These are phyloP conservation scores for Atrichornis clamosus DNA, from an alignment of 2,113 vertebrate species.

Conservation along the genomic window DNA sequence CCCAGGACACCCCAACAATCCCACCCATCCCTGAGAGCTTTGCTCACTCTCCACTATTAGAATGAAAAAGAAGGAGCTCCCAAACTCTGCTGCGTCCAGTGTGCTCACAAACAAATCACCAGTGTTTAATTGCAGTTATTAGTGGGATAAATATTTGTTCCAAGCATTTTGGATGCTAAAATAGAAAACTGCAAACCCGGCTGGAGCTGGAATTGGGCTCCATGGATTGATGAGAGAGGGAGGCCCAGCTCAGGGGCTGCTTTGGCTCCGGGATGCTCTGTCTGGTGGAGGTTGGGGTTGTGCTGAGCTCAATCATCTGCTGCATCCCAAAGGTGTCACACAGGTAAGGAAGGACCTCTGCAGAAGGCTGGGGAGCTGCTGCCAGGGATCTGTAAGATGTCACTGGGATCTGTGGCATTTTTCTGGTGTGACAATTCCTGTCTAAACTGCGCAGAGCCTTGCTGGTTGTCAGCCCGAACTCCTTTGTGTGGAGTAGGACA, in stretches of 20 bases:
- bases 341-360: no score
- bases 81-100: background rate
- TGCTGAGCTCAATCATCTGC: background rate
- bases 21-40: background rate
- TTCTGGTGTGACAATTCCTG: no score
- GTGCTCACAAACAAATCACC: background rate
- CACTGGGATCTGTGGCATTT: background rate
- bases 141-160: background rate
- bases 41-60: background rate
- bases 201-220: background rate
- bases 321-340: background rate
- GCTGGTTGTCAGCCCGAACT: background rate
- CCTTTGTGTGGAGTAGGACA: no score
- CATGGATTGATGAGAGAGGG: background rate
- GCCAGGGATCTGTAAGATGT: background rate
- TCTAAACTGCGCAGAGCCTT: background rate
- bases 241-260: fast-evolving
- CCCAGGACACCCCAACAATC: background rate
- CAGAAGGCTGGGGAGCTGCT: background rate
- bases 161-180: background rate
- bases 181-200: background rate
- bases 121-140: background rate
- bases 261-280: background rate
- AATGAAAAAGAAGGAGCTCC: background rate
- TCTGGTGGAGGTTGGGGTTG: background rate